phyloP scores from a whole-genome alignment of 2,888 invertebrate species.

The Heteropelma amictum region DNA sequence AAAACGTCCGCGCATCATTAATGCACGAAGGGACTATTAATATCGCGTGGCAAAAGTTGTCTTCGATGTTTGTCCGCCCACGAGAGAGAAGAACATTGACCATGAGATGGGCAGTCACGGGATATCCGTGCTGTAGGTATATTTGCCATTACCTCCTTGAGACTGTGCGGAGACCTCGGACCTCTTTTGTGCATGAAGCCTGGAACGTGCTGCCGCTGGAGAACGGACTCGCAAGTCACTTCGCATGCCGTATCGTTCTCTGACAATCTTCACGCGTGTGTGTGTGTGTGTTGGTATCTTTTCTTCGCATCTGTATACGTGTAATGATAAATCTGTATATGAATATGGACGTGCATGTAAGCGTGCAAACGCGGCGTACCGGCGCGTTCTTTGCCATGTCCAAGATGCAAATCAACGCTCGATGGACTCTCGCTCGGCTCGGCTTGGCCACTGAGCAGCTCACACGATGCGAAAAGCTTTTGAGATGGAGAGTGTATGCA shows the following conservation, averaged over 20 bases:
- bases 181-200: constrained; percentile 25
- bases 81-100: constrained; percentile 40
- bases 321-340: not conserved
- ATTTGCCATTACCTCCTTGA: constrained; percentile 51
- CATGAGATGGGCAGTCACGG: constrained; percentile 42
- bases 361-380: constrained; percentile 14
- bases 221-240: constrained; percentile 47
- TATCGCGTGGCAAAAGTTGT: constrained; percentile 12
- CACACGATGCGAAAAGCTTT: constrained; percentile 30
- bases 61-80: constrained; percentile 31
- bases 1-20: not conserved
- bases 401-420: constrained; percentile 56
- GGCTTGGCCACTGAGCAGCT: constrained; percentile 23
- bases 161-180: constrained; percentile 49
- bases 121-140: constrained; percentile 51
- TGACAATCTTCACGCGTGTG: constrained; percentile 14
- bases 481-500: constrained; percentile 30
- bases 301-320: not conserved
- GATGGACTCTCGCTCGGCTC: constrained; percentile 48
- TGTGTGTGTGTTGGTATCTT: not conserved
- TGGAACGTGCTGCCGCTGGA: constrained; percentile 42
- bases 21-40: not conserved
- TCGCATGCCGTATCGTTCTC: constrained; percentile 47
- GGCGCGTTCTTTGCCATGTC: constrained; percentile 52
- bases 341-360: not conserved